Evolutionary conservation across 2,113 vertebrate genomes (phyloP).

Genomic region (Ursus arctos): DNA sequence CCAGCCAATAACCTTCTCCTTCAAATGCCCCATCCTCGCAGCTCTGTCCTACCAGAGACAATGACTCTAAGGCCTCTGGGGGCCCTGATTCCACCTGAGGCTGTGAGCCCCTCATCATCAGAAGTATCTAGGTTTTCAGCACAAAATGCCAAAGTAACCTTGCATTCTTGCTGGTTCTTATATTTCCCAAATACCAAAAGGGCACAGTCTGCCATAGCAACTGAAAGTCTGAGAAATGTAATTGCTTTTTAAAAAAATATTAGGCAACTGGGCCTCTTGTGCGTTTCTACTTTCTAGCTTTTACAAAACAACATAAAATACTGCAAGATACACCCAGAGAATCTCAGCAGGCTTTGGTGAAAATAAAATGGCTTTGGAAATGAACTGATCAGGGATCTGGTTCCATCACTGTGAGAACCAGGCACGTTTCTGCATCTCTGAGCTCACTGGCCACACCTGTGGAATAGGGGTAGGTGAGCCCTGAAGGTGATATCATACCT

Average conservation of each 20-base stretch:
- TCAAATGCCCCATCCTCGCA: fast-evolving
- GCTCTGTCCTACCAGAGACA: background rate
- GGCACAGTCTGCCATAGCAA: slow-evolving; percentile 41
- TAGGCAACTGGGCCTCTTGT: background rate
- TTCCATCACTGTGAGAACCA: background rate
- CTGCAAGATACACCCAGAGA: too few species aligned
- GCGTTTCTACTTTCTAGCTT: background rate
- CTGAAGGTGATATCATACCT: background rate
- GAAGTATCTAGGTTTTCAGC: background rate
- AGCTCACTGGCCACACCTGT: background rate
- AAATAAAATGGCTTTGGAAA: background rate
- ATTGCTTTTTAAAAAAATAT: slow-evolving; percentile 32
- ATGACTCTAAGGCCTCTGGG: background rate
- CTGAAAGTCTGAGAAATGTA: slow-evolving; percentile 43
- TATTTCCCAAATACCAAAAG: slow-evolving; percentile 55
- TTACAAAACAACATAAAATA: background rate
- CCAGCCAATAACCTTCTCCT: background rate
- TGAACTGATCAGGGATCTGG: too few species aligned
- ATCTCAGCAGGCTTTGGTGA: background rate
- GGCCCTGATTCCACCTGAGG: background rate
- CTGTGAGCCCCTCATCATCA: background rate
- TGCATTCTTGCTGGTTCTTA: background rate
- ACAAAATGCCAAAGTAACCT: background rate
- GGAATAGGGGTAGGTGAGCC: background rate
- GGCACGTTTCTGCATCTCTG: background rate